These are phyloP conservation scores for Nesidiocoris tenuis DNA, from an alignment of 2,888 invertebrate genomes.

Conservation along the genomic window DNA sequence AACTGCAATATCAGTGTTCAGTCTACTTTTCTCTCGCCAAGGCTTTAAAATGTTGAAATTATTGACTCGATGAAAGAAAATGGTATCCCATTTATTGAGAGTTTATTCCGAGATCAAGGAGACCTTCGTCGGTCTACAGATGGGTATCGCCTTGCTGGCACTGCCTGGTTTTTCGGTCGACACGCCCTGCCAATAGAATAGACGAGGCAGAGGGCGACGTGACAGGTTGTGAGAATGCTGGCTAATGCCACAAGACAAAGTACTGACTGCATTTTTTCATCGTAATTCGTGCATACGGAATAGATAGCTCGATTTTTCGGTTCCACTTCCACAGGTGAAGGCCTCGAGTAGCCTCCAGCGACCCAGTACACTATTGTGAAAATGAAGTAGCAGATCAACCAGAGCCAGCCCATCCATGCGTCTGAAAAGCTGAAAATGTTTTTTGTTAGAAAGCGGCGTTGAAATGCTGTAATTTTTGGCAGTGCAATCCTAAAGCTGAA, in stretches of 20 bases:
- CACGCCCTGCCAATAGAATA: no score
- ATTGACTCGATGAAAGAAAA: no score
- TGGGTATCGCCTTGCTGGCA: no score
- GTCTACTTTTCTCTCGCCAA: no score
- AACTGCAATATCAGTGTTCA: no score
- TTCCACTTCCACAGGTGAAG: background rate
- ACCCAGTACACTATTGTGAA: slow-evolving; percentile 10
- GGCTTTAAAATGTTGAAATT: no score
- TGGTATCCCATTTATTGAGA: no score
- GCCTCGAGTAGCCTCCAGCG: background rate
- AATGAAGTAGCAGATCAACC: background rate
- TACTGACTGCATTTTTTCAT: background rate
- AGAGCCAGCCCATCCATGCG: background rate
- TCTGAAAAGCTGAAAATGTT: slow-evolving; percentile 11
- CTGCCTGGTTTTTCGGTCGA: no score
- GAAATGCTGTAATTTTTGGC: background rate
- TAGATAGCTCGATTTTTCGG: background rate
- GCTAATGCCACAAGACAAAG: background rate
- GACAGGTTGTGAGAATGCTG: background rate
- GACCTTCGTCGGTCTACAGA: no score
- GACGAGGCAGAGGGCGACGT: background rate
- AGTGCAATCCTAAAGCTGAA: no score
- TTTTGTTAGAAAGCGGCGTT: background rate
- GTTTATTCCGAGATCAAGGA: no score
- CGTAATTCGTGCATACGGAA: background rate